A percentile compares a stretch with the other conserved stretches of the same genome.
phyloP scores from a whole-genome alignment of 2,113 vertebrate genomes.

The Notothenia coriiceps region DNA sequence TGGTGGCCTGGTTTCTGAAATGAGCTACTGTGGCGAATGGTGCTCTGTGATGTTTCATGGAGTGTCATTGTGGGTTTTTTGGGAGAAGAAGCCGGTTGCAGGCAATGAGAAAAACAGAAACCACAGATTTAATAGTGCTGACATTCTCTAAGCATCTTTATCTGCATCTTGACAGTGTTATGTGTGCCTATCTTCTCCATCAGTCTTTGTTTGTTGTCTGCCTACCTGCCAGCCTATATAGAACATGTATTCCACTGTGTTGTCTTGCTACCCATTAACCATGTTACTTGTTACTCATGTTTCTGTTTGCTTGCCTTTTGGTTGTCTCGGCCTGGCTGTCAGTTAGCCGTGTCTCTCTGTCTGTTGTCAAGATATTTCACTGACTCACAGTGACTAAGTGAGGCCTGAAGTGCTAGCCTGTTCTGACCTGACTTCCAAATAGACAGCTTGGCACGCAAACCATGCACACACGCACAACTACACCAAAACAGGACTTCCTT shows the following conservation, averaged over 20 bases:
- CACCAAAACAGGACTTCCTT: slow-evolving; percentile 73
- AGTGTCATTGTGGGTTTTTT: slow-evolving; percentile 48
- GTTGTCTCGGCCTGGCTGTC: slow-evolving; percentile 42
- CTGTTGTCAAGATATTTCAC: slow-evolving; percentile 66
- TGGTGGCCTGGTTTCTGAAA: slow-evolving; percentile 52
- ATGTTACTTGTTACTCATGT: slow-evolving; percentile 24
- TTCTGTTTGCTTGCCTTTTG: slow-evolving; percentile 41
- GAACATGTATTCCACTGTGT: neutral
- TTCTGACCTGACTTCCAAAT: slow-evolving; percentile 80
- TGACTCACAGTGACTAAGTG: slow-evolving; percentile 75
- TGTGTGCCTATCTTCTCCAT: slow-evolving; percentile 8
- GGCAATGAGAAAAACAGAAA: slow-evolving; percentile 28
- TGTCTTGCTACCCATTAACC: neutral
- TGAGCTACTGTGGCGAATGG: slow-evolving; percentile 42
- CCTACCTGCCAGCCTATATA: neutral
- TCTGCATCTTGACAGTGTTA: slow-evolving; percentile 14
- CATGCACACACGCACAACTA: slow-evolving; percentile 47
- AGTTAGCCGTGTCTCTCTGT: slow-evolving; percentile 44
- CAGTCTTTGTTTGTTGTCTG: neutral
- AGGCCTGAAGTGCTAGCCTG: slow-evolving; percentile 71
- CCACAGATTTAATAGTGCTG: slow-evolving; percentile 45
- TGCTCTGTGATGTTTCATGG: slow-evolving; percentile 35
- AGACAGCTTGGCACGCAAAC: slow-evolving; percentile 73
- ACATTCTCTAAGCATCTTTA: slow-evolving; percentile 42
- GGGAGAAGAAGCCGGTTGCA: slow-evolving; percentile 26